Percentiles rank a stretch among this genome's conserved stretches.
Evolutionary conservation across 2,888 invertebrate genomes (phyloP).

Genomic region (Hirudinaria manillensis): DNA sequence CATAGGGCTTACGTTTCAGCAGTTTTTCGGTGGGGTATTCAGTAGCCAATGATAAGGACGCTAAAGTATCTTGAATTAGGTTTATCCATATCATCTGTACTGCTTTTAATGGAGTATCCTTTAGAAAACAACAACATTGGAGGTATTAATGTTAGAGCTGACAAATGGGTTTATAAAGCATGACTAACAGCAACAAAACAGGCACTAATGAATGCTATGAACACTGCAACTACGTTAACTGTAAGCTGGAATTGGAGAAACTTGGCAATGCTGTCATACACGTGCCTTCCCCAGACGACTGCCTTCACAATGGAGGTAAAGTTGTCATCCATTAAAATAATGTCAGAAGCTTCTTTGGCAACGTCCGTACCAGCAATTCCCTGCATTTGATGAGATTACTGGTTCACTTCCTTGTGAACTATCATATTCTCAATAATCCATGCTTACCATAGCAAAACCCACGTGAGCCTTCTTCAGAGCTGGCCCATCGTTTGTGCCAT

Average conservation of each 20-base stretch:
- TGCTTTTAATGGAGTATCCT: slow-evolving; percentile 32
- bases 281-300: slow-evolving; percentile 32
- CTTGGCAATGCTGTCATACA: slow-evolving; percentile 31
- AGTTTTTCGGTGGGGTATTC: slow-evolving; percentile 29
- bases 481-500: slow-evolving; percentile 30
- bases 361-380: slow-evolving; percentile 31
- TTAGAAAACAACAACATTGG: background rate
- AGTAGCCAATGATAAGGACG: slow-evolving; percentile 30
- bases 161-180: background rate
- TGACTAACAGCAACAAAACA: slow-evolving; percentile 28
- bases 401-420: too few species aligned
- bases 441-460: slow-evolving; percentile 33
- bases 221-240: slow-evolving; percentile 31
- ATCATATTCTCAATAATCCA: background rate
- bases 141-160: background rate
- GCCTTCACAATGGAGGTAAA: slow-evolving; percentile 31
- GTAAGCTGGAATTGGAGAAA: slow-evolving; percentile 30
- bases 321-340: slow-evolving; percentile 31
- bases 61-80: slow-evolving; percentile 31
- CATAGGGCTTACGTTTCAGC: slow-evolving; percentile 28
- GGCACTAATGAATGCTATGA: slow-evolving; percentile 31
- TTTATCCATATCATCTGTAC: slow-evolving; percentile 34
- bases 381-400: background rate
- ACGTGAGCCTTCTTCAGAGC: slow-evolving; percentile 30
- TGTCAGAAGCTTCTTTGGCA: slow-evolving; percentile 29